These are phyloP conservation scores for Pygocentrus nattereri DNA, from an alignment of 2,797 vertebrate species.

Conservation along the genomic window DNA sequence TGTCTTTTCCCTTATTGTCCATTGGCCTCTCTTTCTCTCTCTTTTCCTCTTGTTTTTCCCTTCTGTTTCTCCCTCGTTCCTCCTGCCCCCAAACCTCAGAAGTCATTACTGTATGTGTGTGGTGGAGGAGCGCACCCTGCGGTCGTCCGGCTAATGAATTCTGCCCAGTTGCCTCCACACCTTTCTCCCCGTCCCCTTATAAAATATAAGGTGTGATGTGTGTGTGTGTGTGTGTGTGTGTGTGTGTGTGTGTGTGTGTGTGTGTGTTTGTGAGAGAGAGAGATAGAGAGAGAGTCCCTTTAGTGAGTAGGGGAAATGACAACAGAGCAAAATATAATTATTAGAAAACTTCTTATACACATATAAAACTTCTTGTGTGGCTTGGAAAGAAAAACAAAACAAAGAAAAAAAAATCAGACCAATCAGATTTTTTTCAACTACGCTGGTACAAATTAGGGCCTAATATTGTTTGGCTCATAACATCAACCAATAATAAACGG, in stretches of 20 bases:
- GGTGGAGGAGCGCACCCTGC: conserved; percentile 75
- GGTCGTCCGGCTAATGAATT: conserved; percentile 62
- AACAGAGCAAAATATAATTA: neutral
- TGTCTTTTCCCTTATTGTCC: conserved; percentile 7
- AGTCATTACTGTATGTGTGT: conserved; percentile 90
- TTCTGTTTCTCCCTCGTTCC: conserved; percentile 26
- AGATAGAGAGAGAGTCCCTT: neutral
- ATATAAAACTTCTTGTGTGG: too few relatives aligned
- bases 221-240: conserved; percentile 30
- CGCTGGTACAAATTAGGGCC: too few relatives aligned
- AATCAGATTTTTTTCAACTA: too few relatives aligned
- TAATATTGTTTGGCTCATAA: too few relatives aligned
- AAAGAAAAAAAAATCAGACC: too few relatives aligned
- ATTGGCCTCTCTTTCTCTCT: neutral
- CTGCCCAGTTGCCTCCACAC: conserved; percentile 56
- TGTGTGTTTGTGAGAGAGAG: neutral
- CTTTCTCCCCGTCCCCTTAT: conserved; percentile 51
- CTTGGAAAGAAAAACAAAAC: too few relatives aligned
- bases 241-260: conserved; percentile 14
- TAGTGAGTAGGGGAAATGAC: neutral
- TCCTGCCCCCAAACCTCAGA: conserved; percentile 86
- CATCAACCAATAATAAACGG: too few relatives aligned
- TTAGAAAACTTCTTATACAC: neutral
- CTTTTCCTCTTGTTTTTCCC: neutral
- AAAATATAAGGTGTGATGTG: conserved; percentile 52